phyloP scores from a whole-genome alignment of 2,797 vertebrate species.

The Neomorphus geoffroyi region DNA sequence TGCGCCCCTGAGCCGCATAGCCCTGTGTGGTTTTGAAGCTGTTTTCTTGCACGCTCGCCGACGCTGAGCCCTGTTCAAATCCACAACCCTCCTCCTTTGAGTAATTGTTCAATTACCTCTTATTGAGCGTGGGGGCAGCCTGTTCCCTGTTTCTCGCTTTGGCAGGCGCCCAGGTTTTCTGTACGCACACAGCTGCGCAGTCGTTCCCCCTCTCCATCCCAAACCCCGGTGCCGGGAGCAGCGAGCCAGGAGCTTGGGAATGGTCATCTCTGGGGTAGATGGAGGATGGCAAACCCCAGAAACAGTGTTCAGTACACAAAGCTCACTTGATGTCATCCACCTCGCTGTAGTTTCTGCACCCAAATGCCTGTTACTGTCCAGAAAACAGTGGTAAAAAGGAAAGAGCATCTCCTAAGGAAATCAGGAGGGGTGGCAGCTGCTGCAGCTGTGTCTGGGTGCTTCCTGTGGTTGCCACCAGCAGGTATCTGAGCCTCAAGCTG shows the following conservation, averaged over 20 bases:
- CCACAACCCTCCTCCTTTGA: not conserved
- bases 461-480: not conserved
- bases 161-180: conserved; percentile 19
- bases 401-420: not conserved
- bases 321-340: accelerated
- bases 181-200: not conserved
- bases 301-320: accelerated
- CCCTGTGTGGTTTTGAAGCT: accelerated
- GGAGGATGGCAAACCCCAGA: not conserved
- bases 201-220: not conserved
- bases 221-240: accelerated
- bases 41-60: accelerated
- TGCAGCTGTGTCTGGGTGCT: not conserved
- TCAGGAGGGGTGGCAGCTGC: not conserved
- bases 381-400: accelerated
- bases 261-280: accelerated
- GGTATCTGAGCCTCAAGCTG: not conserved
- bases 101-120: conserved; percentile 33
- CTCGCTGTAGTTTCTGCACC: not conserved
- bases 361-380: accelerated
- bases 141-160: not conserved
- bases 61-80: not conserved
- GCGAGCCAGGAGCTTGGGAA: not conserved
- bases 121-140: conserved; percentile 13
- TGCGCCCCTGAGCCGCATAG: no score